Base-by-base conservation (phyloP, 2,797 vertebrate species). In the Paedocypris micromegethes region DNA sequence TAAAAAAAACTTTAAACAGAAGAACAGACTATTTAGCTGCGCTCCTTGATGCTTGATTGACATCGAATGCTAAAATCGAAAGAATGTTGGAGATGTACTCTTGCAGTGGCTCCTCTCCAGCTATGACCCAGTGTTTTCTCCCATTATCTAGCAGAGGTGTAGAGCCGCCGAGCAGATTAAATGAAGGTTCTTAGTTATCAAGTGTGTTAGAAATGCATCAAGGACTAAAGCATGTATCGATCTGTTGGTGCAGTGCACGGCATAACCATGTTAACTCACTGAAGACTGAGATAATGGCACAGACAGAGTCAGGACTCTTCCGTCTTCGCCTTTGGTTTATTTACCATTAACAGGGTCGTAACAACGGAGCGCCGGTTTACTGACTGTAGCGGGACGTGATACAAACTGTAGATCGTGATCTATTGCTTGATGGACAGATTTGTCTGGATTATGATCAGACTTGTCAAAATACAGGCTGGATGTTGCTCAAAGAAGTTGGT, bases 311-410 rank as follows among this genome's bases (percentile, higher is more conserved):
- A 47, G 46, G 4, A 8, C 46, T 23, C 23, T 23, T 23, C 23
- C 23, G 23, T 23, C 23, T 23, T 23, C 23, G 23, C 23, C 23
- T 23, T 67, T 43, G 43, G 52, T 75, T 72, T 66, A 62, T 65
- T 58, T 72, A 42, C 39, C 65, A 68, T 69, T 72, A 68, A 72
- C 46, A 72, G 54, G 51, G 74, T 67, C 23, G 40, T 72, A 68
- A 78, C 66, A 58, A 64, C 23, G 1, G 23, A 23, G 23, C 23
- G 23, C 23, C 23, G 23, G 23, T 23, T 23, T 23, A 23, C 23
- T 23, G 23, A 23, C 23, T 23, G 23, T 23, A 23, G 23, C 23
- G 23, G 23, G 23, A 23, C 23, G 23, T 23, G 23, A 23, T 23
- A 23, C 23, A 23, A 23, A 23, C 23, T 23, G 23, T 60, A n/a